Evolutionary conservation across 1,140 invertebrate genomes (phyloP).

Genomic region (Platyscapa corneri): DNA sequence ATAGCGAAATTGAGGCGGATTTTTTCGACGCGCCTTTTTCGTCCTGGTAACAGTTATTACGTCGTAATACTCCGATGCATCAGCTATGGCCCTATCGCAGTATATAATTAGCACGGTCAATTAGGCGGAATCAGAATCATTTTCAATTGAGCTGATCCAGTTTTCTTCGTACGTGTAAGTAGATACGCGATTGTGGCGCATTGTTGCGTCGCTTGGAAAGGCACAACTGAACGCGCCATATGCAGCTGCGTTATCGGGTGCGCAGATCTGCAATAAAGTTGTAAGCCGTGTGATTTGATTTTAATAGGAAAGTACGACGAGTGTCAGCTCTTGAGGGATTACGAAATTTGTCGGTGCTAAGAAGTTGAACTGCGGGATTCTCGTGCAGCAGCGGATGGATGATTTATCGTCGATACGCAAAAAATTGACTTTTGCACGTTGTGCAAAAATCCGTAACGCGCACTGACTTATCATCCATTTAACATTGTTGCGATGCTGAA

Average conservation of each 20-base stretch:
- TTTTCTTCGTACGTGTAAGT: background rate
- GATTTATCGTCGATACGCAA: background rate
- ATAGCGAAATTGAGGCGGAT: background rate
- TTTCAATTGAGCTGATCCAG: background rate
- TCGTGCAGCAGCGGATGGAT: background rate
- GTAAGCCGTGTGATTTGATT: background rate
- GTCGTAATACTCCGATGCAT: no score
- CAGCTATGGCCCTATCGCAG: background rate
- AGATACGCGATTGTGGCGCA: background rate
- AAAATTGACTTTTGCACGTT: background rate
- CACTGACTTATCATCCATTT: background rate
- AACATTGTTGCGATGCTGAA: background rate
- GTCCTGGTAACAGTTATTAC: no score
- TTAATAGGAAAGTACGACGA: background rate
- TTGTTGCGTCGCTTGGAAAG: background rate
- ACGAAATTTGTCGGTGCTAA: no score
- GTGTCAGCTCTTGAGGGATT: background rate
- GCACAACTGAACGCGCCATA: background rate
- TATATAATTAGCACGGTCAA: background rate
- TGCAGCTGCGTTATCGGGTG: background rate
- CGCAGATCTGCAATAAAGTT: background rate
- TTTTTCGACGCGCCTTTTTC: background rate
- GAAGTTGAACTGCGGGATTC: background rate
- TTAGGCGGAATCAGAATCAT: background rate
- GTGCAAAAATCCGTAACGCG: background rate